Evolutionary conservation across 2,797 vertebrate species (phyloP), one percentile per base, ranked within the genome.

Genomic region (Enteromius trimaculatus): DNA sequence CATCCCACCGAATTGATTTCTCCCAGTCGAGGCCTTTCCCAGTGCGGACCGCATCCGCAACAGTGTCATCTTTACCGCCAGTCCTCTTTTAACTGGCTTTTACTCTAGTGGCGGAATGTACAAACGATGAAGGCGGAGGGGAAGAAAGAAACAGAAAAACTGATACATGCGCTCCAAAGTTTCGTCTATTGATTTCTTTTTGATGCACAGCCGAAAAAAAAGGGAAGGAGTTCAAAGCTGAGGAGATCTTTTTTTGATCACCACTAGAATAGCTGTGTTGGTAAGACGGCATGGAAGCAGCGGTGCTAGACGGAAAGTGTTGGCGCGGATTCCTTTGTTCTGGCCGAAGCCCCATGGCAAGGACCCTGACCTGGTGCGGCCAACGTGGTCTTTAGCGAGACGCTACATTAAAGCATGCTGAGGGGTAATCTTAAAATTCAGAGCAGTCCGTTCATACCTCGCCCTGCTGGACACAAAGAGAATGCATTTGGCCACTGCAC

Each of bases 161-260:
- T 86, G 88, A 92, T 91, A 91, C 90, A 90, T 85, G 86, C 42
- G 79, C 91, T 91, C 86, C 86, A 93, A 94, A 93, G 91, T 95
- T 94, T 93, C 81, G 85, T 89, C 87, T 93, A 94, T 94, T 91
- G 93, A 94, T 94, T 94, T 93, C 88, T 92, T 92, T 95, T 94
- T 94, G 91, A 94, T 94, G 92, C 92, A 87, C 86, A 90, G 91
- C 88, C 82, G 78, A 86, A 87, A 88, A 88, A 89, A 84, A 69
- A 87, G 75, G 88, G 86, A 76, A 44, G 49, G 60, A 84, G 91
- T 93, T 95, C 92, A 94, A 94, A 94, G 91, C 89, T 37, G 74
- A 76, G 55, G 86, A 89, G 86, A 91, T 89, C 64, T 82, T 86
- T 92, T 84, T 94, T 94, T 94, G 92, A 94, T 94, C 92, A 92